Evolutionary conservation across 2,888 invertebrate genomes (phyloP), one percentile per base, ranked within the genome.

Genomic region (Phaonia tiefii): DNA sequence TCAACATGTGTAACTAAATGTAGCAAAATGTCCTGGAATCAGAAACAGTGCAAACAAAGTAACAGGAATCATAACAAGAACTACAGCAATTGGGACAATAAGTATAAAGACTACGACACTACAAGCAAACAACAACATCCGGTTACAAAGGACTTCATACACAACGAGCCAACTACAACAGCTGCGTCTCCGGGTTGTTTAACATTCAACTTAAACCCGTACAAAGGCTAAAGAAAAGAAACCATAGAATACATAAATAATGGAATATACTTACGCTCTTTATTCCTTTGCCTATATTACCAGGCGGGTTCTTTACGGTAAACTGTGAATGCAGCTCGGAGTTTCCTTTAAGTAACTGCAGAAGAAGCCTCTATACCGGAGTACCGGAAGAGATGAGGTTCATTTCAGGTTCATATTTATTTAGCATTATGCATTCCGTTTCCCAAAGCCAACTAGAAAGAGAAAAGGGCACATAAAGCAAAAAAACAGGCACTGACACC

Each of bases 51-150:
- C 66, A 26, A 71, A 65, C 44, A 39, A 67, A 75, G 49, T 11
- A 76, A 75, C 72, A 63, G 63, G 72, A 72, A 69, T 7, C 15
- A 49, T 22, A 54, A 54, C 46, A 3, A 49, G 42, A 71, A 26
- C 44, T 56, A 70, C 67, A 58, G 31, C 51, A 46, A 39, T 2
- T 17, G 66, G 56, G 54, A 54, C 54, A 69, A 75, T 17, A 39
- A 5, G 3, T 51, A 56, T 54, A 65, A 20, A 37, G 58, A 20
- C 60, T 75, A 56, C 22, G 51, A 58, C 26, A 58, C 22, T 58
- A 58, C 70, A 3, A 44, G 73, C 69, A 80, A 80, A 58, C 76
- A 58, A 66, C 58, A 70, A 70, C 76, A 69, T 80, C 80, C 76
- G 69, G 65, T 31, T 37, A 42, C 42, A 42, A 39, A 39, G 63